Evolutionary conservation across 2,113 vertebrate genomes (phyloP).

Genomic region (Ochotona princeps): DNA sequence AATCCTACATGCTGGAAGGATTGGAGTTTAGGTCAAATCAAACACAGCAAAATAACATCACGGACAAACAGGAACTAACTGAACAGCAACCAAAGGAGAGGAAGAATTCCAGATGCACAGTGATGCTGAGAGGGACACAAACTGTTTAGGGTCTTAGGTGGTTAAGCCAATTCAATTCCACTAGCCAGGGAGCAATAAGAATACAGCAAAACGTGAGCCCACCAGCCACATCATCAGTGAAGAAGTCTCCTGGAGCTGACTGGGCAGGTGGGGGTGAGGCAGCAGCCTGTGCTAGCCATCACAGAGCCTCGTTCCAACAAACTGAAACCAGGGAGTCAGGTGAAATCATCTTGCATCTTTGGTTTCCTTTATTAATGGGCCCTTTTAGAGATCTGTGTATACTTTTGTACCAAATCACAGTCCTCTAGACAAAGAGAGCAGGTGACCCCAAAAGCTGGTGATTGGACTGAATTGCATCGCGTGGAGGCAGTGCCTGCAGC

Average conservation of each 20-base stretch:
- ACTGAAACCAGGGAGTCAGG: neutral
- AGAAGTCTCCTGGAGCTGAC: neutral
- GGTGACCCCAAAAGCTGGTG: conserved; percentile 78
- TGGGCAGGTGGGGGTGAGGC: neutral
- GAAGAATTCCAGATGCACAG: conserved; percentile 34
- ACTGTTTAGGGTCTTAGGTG: conserved; percentile 40
- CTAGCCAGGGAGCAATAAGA: neutral
- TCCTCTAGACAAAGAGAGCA: conserved; percentile 77
- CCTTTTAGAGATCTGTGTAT: conserved; percentile 75
- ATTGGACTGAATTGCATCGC: conserved; percentile 72
- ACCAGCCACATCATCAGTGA: neutral
- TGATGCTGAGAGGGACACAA: neutral
- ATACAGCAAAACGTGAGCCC: conserved; percentile 32
- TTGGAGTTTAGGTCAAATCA: conserved; percentile 5
- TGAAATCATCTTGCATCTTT: conserved; percentile 49
- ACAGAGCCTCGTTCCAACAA: neutral
- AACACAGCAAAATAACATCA: conserved; percentile 49
- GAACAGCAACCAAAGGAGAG: conserved; percentile 61
- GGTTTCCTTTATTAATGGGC: conserved; percentile 78
- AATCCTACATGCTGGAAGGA: conserved; percentile 16
- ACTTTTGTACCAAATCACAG: conserved; percentile 74
- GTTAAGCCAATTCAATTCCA: conserved; percentile 33
- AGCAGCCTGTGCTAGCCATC: neutral
- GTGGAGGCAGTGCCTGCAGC: conserved; percentile 68
- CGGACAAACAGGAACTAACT: conserved; percentile 25